phyloP scores from a whole-genome alignment of 2,888 invertebrate genomes.

The Cremastinae sp. region DNA sequence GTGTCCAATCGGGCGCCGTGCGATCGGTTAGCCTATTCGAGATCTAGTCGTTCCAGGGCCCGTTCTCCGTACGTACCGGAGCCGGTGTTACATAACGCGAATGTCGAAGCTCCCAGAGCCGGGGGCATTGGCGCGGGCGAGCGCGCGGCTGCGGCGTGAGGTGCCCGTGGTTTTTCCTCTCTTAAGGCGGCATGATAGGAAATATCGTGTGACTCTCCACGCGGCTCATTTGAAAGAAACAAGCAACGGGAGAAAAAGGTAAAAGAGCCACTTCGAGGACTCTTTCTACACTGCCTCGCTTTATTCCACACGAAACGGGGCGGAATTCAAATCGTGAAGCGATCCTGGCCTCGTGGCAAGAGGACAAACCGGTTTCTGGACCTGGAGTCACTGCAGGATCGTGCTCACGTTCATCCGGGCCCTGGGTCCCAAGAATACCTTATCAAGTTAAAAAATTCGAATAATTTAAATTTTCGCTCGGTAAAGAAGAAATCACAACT shows the following conservation, averaged over 20 bases:
- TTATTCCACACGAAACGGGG: constrained; percentile 25
- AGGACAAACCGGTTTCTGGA: constrained; percentile 52
- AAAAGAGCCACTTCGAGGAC: background rate
- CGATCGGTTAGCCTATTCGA: background rate
- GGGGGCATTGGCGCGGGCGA: background rate
- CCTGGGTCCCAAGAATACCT: constrained; percentile 14
- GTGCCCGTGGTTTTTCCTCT: constrained; percentile 22
- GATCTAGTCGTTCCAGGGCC: constrained; percentile 23
- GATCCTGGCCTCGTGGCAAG: constrained; percentile 32
- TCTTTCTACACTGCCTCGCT: background rate
- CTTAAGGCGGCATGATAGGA: background rate
- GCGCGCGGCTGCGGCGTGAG: background rate
- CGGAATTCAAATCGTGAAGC: constrained; percentile 53
- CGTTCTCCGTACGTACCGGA: constrained; percentile 16
- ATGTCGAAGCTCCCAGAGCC: constrained; percentile 18
- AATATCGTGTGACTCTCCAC: constrained; percentile 2
- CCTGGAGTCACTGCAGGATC: constrained; percentile 36
- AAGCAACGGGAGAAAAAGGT: background rate
- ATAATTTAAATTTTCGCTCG: background rate
- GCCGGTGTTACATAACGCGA: constrained; percentile 9
- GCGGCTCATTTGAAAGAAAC: constrained; percentile 10
- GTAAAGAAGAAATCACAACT: background rate
- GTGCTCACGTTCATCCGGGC: constrained; percentile 31
- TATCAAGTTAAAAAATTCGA: background rate
- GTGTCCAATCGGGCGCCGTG: constrained; percentile 17